Percentiles rank a stretch among this genome's conserved stretches.
Evolutionary conservation across 2,888 invertebrate species (phyloP).

Genomic region (Tachina lurida): DNA sequence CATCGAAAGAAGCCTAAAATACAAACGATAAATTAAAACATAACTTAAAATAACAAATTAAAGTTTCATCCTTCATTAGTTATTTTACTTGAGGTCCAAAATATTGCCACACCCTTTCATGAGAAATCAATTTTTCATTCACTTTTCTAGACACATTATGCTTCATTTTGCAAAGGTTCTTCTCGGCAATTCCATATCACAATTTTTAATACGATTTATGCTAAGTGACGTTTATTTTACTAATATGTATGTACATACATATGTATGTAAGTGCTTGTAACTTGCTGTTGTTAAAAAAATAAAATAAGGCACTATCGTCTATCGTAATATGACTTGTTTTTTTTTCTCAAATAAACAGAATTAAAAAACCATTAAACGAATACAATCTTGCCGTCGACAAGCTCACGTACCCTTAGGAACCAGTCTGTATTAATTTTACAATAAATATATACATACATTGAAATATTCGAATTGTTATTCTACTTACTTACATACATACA

Average conservation of each 20-base stretch:
- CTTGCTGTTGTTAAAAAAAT: slow-evolving; percentile 1
- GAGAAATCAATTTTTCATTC: slow-evolving; percentile 57
- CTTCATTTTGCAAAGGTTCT: slow-evolving; percentile 54
- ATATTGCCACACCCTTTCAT: slow-evolving; percentile 64
- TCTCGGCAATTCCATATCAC: slow-evolving; percentile 24
- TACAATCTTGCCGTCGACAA: background rate
- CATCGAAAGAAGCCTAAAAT: slow-evolving; percentile 83
- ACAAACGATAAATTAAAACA: slow-evolving; percentile 18
- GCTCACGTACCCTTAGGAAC: slow-evolving; percentile 18
- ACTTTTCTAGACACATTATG: slow-evolving; percentile 58
- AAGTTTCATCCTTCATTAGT: background rate
- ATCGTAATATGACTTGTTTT: slow-evolving; percentile 7
- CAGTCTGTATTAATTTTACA: slow-evolving; percentile 23
- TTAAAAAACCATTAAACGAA: slow-evolving; percentile 18
- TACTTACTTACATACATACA: background rate
- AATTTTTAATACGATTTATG: slow-evolving; percentile 14
- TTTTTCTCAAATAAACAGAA: slow-evolving; percentile 16
- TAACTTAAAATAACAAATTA: background rate
- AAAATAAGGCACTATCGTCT: slow-evolving; percentile 53
- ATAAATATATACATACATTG: background rate
- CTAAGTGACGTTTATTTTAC: slow-evolving; percentile 27
- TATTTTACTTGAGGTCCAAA: slow-evolving; percentile 67
- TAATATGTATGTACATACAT: background rate
- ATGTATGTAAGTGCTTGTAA: background rate
- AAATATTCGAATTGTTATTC: slow-evolving; percentile 5